These are phyloP conservation scores for Phacellophora camtschatica DNA, from an alignment of 30 jellyfish, hydroid and myxozoan genomes.

Conservation along the genomic window DNA sequence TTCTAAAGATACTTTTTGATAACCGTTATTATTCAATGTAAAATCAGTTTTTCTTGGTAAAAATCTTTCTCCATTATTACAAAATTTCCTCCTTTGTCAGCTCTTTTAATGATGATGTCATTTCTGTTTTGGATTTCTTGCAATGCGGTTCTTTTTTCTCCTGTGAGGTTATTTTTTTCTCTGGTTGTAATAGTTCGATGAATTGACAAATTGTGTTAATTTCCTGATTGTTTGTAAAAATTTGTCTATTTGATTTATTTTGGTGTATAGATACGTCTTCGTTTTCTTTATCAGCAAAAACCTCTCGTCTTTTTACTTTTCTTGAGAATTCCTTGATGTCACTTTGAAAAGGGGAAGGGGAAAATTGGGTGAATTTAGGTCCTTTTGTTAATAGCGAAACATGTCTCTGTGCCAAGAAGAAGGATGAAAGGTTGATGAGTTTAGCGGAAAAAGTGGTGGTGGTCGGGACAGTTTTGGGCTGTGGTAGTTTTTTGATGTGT, in stretches of 20 bases:
- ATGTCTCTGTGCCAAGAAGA: constrained; percentile 12
- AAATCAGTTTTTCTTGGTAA: too few species aligned
- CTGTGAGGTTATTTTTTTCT: neutral
- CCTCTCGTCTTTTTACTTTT: neutral
- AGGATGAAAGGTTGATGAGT: constrained; percentile 17
- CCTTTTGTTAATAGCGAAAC: constrained; percentile 1
- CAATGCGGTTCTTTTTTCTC: neutral
- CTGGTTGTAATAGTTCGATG: neutral
- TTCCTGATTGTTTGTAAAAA: neutral
- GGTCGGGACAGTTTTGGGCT: too few species aligned
- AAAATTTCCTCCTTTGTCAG: neutral
- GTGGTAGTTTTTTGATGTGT: too few species aligned
- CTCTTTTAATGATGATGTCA: neutral
- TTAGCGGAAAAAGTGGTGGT: constrained; percentile 4
- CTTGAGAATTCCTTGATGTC: neutral
- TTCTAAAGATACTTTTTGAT: too few species aligned
- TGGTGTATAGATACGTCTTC: neutral
- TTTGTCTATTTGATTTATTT: constrained; percentile 3
- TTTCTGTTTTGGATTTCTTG: neutral
- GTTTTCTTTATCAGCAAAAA: neutral
- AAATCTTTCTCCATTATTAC: too few species aligned
- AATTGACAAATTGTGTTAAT: neutral
- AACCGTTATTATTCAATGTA: too few species aligned
- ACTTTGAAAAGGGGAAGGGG: neutral
- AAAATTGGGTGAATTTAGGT: neutral